Evolutionary conservation across 2,888 invertebrate species (phyloP), one percentile per base, ranked within the genome.

Genomic region (Rhorus exstirpatorius): DNA sequence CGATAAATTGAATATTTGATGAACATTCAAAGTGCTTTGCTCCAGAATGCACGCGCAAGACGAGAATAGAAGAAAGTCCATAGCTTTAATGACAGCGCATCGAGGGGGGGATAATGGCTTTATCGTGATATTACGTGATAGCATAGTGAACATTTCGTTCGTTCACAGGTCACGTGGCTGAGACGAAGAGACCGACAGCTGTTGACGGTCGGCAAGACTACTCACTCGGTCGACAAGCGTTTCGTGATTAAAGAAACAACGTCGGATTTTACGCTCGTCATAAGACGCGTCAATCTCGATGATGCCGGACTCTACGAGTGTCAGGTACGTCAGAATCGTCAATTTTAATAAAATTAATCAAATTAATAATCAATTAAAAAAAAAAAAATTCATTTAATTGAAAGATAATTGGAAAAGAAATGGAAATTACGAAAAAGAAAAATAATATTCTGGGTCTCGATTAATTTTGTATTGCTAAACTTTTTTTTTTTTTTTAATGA

Each of bases 101-200:
- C 24, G 26, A 17, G 17, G 3, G 38, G 49, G 1, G 17, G 31
- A 49, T 61, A 75, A 75, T 75, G 74, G 12, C 74, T 75, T 24
- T 53, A 75, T 4, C n/a, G 19, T n/a, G 21, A 53, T 53, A 65
- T 21, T 21, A 24, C 17, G 0, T 49, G 8, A 55, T 70, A 55
- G 14, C 3, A 60, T 63, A 79, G 38, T 63, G 67, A 46, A 26
- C 24, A n/a, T 21, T 60, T 65, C 63, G 41, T 21, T 21, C 61
- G 85, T 83, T 87, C 87, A 8, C 82, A 93, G 93, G 90, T 93
- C 71, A 92, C 92, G 7, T 93, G 93, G 93, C 89, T 93, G 63
- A 87, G 92, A 46, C 89, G 91, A 38, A 89, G 88, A 76, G 92
- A 92, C 85, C 90, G 91, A 53, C 92, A 90, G 80, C 84, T 93